Conservation (phyloP, 2,113 vertebrate genomes). For the Anoplopoma fimbria region DNA sequence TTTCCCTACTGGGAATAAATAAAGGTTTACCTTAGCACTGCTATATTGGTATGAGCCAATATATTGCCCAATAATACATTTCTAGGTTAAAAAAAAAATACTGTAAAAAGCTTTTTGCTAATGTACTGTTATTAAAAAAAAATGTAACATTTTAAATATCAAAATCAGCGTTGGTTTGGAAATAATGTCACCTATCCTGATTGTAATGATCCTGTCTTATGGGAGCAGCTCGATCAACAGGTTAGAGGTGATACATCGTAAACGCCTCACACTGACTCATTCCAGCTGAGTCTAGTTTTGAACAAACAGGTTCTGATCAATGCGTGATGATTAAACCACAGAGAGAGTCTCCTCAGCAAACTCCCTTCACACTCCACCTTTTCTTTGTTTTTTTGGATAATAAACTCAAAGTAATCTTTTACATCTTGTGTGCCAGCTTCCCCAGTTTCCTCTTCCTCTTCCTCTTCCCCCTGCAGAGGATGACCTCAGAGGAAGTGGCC, state of each 20-base stretch:
- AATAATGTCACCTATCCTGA: not conserved
- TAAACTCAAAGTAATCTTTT: not conserved
- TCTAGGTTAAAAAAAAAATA: too few species aligned
- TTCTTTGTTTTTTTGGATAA: not conserved
- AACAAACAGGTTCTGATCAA: not conserved
- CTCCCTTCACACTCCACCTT: not conserved
- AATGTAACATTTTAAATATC: too few species aligned
- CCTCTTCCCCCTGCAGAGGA: slow-evolving; percentile 2
- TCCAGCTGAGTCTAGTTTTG: too few species aligned
- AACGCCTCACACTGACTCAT: not conserved
- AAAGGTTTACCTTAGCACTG: not conserved
- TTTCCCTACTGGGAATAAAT: not conserved
- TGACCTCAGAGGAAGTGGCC: slow-evolving; percentile 32
- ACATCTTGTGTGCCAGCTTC: slow-evolving; percentile 7
- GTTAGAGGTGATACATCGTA: not conserved
- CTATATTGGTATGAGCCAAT: too few species aligned
- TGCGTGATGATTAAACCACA: not conserved
- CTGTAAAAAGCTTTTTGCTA: not conserved
- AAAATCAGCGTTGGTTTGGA: not conserved
- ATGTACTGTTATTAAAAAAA: too few species aligned
- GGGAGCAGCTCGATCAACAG: not conserved
- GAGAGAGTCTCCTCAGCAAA: not conserved
- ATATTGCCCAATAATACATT: not conserved
- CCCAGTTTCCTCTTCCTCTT: slow-evolving; percentile 19
- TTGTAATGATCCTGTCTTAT: not conserved